These are phyloP conservation scores for Lacanobia oleracea DNA, from an alignment of 2,888 invertebrate species.

Conservation along the genomic window DNA sequence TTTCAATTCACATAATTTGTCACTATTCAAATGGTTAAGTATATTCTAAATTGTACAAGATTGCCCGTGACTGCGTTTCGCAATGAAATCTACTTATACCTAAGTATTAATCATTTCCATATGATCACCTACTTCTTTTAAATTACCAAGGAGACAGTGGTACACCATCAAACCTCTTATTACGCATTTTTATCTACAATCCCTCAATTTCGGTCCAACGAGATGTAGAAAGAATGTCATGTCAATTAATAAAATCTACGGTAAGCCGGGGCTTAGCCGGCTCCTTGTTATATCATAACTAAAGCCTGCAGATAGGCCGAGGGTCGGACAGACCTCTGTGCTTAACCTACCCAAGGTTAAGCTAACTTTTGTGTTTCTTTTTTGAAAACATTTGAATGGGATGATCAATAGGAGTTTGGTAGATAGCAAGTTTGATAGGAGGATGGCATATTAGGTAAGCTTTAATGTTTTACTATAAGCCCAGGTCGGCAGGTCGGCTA, in stretches of 20 bases:
- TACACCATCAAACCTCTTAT: neutral
- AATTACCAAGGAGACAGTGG: neutral
- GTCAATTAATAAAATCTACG: constrained; percentile 88
- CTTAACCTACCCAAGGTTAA: too few species aligned
- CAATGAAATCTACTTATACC: neutral
- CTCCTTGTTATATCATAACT: constrained; percentile 87
- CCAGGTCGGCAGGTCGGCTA: too few species aligned
- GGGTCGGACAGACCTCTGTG: constrained; percentile 34
- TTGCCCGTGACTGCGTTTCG: neutral
- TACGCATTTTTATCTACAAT: neutral
- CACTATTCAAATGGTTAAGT: too few species aligned
- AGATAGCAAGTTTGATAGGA: too few species aligned
- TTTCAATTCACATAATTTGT: too few species aligned
- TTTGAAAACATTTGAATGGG: too few species aligned
- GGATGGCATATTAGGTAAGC: too few species aligned
- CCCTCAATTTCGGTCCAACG: constrained; percentile 39
- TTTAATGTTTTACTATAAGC: too few species aligned
- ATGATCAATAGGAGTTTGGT: too few species aligned
- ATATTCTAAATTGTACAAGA: neutral
- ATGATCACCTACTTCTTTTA: neutral
- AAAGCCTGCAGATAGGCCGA: constrained; percentile 76
- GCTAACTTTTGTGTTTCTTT: too few species aligned
- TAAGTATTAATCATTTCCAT: too few species aligned
- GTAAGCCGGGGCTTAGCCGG: constrained; percentile 85
- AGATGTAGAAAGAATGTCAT: constrained; percentile 79